phyloP scores from a whole-genome alignment of 2,113 vertebrate genomes.

The Chaetodon trifascialis region DNA sequence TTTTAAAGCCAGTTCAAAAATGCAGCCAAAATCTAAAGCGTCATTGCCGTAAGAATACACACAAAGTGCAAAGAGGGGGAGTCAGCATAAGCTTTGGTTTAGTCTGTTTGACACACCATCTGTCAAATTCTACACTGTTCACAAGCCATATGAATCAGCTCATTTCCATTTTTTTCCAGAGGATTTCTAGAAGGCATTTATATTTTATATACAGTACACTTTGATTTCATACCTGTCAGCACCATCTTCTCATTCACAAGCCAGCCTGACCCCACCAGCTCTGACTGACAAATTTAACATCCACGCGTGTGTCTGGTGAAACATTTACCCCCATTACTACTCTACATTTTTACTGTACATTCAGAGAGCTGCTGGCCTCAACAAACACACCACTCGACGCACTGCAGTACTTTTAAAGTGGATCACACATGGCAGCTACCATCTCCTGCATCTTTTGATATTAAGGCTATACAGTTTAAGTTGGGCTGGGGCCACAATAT shows the following conservation, averaged over 20 bases:
- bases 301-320: background rate
- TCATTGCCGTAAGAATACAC: background rate
- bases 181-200: background rate
- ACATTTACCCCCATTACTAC: background rate
- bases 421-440: background rate
- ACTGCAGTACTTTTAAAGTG: background rate
- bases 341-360: background rate
- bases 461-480: background rate
- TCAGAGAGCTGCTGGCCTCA: background rate
- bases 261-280: background rate
- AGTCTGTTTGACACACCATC: background rate
- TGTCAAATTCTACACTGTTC: background rate
- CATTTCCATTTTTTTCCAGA: background rate
- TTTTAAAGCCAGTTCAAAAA: constrained; percentile 13
- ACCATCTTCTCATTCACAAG: background rate
- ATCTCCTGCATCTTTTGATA: background rate
- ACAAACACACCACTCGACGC: background rate
- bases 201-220: background rate
- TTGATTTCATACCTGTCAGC: background rate
- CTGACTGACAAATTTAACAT: background rate
- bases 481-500: constrained; percentile 13
- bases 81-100: constrained; percentile 1
- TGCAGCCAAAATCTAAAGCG: constrained; percentile 8
- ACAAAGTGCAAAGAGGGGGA: background rate
- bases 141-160: background rate